Evolutionary conservation across 2,888 invertebrate species (phyloP), one percentile per base, ranked within the genome.

Genomic region (Callosobruchus maculatus): DNA sequence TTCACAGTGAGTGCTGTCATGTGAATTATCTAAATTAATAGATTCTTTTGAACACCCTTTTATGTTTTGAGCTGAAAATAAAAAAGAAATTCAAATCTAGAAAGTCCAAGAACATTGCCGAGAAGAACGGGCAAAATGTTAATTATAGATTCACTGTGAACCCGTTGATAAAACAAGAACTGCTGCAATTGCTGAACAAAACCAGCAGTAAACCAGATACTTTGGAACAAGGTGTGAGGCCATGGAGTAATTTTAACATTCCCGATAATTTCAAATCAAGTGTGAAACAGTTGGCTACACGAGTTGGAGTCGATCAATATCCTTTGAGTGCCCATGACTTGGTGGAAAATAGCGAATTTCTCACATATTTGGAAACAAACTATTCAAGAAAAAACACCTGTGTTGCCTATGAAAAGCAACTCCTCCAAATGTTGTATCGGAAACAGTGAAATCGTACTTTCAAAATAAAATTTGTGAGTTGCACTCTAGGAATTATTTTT

Each of bases 101-200:
- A 22, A 74, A 75, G 70, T 73, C 74, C 7, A 79, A 79, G 75
- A 78, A 77, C 49, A 78, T 78, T 9, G 71, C 77, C 0, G 79
- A 79, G 49, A 79, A 79, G 73, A 71, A 74, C 21, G 71, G 70
- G 21, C 72, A 76, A 72, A 73, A 67, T 21, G 73, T 72, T 30
- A 75, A 73, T 72, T 77, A 74, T 67, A 73, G 77, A 22, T 78
- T 79, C 68, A 77, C 73, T 66, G 79, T 79, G 20, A 79, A 78
- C 71, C 79, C 79, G 2, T 68, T 77, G 66, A 79, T 78, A 30
- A 79, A 78, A 68, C 74, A 78, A 20, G 79, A 79, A 74, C 71
- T 79, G 20, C 73, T 79, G 70, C 77, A 78, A 70, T 75, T 78
- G 18, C 72, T 79, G 21, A 77, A 77, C 70, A 76, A 76, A 9